Percentiles rank a stretch among this genome's conserved stretches.
Conservation (phyloP, 53 echinoderm and acorn worm genomes). For the Antedon mediterranea region DNA sequence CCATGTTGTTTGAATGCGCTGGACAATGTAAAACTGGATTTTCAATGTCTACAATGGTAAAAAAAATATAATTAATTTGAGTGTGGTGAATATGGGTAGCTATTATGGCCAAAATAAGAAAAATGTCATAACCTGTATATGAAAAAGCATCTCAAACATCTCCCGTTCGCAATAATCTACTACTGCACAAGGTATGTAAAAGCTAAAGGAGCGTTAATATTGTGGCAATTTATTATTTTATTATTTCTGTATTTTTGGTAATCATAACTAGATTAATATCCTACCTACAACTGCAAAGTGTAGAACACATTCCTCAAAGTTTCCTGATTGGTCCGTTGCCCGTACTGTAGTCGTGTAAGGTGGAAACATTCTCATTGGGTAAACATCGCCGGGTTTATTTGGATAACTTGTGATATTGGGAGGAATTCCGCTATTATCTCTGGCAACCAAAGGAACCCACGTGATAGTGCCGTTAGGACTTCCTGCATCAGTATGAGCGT, state of each 20-base stretch:
- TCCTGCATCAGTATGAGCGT: background rate
- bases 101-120: too few species aligned
- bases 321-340: background rate
- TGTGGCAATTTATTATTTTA: too few species aligned
- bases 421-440: background rate
- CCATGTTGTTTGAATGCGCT: background rate
- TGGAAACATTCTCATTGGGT: background rate
- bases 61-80: too few species aligned
- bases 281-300: background rate
- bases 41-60: too few species aligned
- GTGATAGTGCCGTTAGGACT: background rate
- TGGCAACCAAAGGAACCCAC: background rate
- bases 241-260: too few species aligned
- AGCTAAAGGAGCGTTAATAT: too few species aligned
- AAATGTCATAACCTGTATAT: too few species aligned
- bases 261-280: too few species aligned
- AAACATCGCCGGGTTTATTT: background rate
- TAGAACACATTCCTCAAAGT: background rate
- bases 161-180: too few species aligned
- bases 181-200: too few species aligned
- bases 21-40: background rate
- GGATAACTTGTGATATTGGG: background rate
- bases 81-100: too few species aligned
- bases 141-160: too few species aligned
- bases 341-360: background rate